Conservation (phyloP, 2,888 invertebrate species). For the Drosophila lutescens region DNA sequence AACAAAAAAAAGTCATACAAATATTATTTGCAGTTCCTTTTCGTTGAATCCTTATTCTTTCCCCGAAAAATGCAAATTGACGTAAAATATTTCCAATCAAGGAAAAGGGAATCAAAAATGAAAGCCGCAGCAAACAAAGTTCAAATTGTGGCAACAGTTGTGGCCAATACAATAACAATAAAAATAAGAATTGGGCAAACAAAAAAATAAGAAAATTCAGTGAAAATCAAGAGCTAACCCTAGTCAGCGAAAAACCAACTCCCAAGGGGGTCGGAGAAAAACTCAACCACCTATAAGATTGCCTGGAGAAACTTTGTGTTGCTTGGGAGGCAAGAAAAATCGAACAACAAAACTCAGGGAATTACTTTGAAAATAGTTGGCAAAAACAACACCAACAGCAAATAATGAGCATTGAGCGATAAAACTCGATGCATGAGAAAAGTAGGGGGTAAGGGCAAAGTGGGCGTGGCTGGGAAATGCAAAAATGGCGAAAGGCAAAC, state of each 20-base stretch:
- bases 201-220: constrained; percentile 13
- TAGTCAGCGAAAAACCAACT: constrained; percentile 41
- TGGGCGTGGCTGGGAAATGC: constrained; percentile 37
- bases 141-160: constrained; percentile 60
- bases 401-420: constrained; percentile 69
- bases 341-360: constrained; percentile 70
- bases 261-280: neutral
- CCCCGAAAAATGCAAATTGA: constrained; percentile 25
- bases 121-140: constrained; percentile 61
- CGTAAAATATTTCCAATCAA: constrained; percentile 43
- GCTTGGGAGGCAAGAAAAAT: constrained; percentile 36
- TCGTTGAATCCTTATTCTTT: constrained; percentile 3
- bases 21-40: constrained; percentile 11
- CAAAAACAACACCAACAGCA: constrained; percentile 42
- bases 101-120: constrained; percentile 29
- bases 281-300: neutral
- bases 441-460: neutral
- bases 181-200: constrained; percentile 13
- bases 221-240: constrained; percentile 40
- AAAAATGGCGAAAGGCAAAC: constrained; percentile 35
- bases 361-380: constrained; percentile 72
- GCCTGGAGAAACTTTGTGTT: constrained; percentile 14
- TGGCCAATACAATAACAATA: constrained; percentile 59
- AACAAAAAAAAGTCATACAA: neutral
- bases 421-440: constrained; percentile 44